Conservation (phyloP, 2,797 vertebrate genomes). For the Sebastes miniatus region DNA sequence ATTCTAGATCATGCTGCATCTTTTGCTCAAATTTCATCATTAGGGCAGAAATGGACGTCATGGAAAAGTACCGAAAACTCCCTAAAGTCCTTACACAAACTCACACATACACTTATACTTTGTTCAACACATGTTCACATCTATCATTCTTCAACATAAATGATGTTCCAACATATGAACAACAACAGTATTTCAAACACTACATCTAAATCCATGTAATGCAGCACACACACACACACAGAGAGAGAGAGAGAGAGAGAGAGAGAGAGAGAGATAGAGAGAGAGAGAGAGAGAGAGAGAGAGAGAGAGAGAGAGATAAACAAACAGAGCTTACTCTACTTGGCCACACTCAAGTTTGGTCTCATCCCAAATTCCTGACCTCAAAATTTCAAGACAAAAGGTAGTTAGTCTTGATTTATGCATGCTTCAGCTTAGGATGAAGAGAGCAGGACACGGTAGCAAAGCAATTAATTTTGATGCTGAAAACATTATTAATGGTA, state of each 20-base stretch:
- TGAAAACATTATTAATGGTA: slow-evolving; percentile 83
- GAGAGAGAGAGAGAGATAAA: background rate
- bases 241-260: too few relatives aligned
- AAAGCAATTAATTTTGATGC: slow-evolving; percentile 79
- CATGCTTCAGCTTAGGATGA: slow-evolving; percentile 64
- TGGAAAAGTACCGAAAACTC: slow-evolving; percentile 24
- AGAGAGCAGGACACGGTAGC: slow-evolving; percentile 70
- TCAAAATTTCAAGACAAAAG: slow-evolving; percentile 76
- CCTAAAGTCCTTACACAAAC: background rate
- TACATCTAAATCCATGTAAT: background rate
- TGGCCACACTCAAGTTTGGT: slow-evolving; percentile 55
- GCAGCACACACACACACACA: background rate
- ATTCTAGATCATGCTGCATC: slow-evolving; percentile 7
- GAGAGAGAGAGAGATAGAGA: too few relatives aligned
- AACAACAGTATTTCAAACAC: slow-evolving; percentile 10
- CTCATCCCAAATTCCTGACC: slow-evolving; percentile 71
- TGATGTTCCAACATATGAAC: background rate
- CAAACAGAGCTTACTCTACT: slow-evolving; percentile 12
- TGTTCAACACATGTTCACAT: slow-evolving; percentile 6
- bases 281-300: too few relatives aligned
- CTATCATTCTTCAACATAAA: background rate
- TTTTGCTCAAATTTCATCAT: slow-evolving; percentile 28
- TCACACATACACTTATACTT: background rate
- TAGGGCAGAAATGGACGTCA: background rate
- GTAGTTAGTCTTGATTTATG: slow-evolving; percentile 77